Evolutionary conservation across 2,888 invertebrate species (phyloP).

Genomic region (Eupithecia tripunctaria): DNA sequence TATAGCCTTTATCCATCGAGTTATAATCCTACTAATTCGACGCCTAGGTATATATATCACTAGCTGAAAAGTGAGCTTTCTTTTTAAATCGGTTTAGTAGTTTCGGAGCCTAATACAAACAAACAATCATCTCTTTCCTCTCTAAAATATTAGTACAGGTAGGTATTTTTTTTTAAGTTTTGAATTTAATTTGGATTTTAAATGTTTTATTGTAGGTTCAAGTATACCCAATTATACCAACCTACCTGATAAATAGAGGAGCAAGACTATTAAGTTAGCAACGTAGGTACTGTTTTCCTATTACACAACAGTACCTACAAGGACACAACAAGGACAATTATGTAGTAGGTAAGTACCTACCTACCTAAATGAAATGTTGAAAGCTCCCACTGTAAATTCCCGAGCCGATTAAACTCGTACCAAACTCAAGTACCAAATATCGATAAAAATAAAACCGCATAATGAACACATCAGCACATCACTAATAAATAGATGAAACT

Average conservation of each 20-base stretch:
- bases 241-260: background rate
- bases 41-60: no score
- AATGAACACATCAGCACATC: background rate
- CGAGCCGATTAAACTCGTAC: background rate
- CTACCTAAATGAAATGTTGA: background rate
- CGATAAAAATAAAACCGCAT: background rate
- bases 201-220: background rate
- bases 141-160: no score
- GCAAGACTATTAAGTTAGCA: background rate
- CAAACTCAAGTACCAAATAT: no score
- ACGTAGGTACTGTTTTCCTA: background rate
- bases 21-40: no score
- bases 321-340: no score
- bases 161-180: background rate
- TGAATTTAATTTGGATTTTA: background rate
- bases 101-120: no score
- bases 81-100: no score
- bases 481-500: background rate
- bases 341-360: no score
- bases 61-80: no score
- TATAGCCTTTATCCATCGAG: no score
- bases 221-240: no score
- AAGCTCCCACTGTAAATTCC: background rate
- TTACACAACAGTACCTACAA: background rate
- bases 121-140: no score